Base-by-base conservation (phyloP, 2,888 invertebrate species). In the Scaptodrosophila latifasciaeformis region DNA sequence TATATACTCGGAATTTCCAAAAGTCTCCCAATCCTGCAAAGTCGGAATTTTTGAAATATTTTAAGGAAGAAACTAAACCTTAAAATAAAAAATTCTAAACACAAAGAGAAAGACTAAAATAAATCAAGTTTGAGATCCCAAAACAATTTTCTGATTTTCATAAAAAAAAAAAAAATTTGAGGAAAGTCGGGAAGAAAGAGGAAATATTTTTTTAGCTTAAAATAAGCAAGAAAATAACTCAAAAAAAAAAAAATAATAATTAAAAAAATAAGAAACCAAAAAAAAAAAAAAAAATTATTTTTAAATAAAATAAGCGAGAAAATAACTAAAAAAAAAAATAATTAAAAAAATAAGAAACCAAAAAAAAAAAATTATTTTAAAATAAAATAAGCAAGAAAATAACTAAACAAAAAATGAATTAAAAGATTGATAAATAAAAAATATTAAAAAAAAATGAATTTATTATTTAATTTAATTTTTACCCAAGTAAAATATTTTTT, bases 111-210 rank as follows among this genome's bases (percentile, higher is more conserved):
- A 44, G 21, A 49, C 2, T 27, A 39, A 15, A 24, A 47, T 34
- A 37, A 46, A 1, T 21, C 19, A 34, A 12, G 9, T 31, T n/a
- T n/a, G 18, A 31, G 24, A 43, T 19, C 15, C 10, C 34, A 49
- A 43, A 49, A 12, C 3, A 30, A 34, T 49, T 31, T 49, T 39
- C n/a, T 34, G 10, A 3, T 12, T 13, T 13, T n/a, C 4, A 34
- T 10, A 3, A 10, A 37, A 37, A 37, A 37, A n/a, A n/a, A n/a
- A 30, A 9, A 45, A 60, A 46, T 49, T 69, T 69, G 74, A 63
- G 70, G 58, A 72, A 69, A 70, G 68, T 68, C 66, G 47, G 65
- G 66, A 59, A 70, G 42, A 48, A 7, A 29, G 6, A 29, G 19
- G 44, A 24, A 39, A 43, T 54, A 37, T 35, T 43, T 29, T 15